phyloP scores from a whole-genome alignment of 2,888 invertebrate genomes.

The Harmothoe impar region DNA sequence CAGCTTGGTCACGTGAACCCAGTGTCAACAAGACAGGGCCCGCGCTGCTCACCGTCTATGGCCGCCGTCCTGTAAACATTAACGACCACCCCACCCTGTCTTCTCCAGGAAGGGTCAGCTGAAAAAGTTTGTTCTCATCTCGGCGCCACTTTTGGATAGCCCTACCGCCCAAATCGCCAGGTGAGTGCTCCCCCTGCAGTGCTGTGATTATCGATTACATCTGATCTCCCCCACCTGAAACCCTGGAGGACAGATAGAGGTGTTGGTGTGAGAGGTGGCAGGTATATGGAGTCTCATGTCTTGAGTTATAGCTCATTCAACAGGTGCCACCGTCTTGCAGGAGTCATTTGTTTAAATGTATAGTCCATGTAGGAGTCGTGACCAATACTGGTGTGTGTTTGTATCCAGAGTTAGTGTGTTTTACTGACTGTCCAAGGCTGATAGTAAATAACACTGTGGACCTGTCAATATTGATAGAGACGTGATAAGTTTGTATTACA shows the following conservation, averaged over 20 bases:
- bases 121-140: constrained; percentile 19
- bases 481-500: not conserved
- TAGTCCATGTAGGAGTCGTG: not conserved
- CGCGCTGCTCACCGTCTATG: not conserved
- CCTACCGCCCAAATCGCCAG: not conserved
- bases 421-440: constrained; percentile 1
- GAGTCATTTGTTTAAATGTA: not conserved
- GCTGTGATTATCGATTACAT: too few relatives aligned
- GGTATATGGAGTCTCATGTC: not conserved
- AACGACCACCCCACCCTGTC: not conserved
- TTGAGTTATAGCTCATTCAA: not conserved
- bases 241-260: too few relatives aligned
- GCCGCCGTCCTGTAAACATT: not conserved
- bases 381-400: not conserved
- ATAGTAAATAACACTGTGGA: not conserved
- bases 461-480: constrained; percentile 15
- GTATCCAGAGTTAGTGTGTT: not conserved
- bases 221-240: too few relatives aligned
- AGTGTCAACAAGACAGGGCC: constrained; percentile 18
- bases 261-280: not conserved
- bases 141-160: constrained; percentile 12
- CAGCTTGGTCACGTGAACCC: constrained; percentile 18
- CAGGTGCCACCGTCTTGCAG: not conserved
- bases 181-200: constrained; percentile 1
- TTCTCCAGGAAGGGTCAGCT: not conserved